Conservation (phyloP, 92 coral and sea anemone species). For the Desmophyllum pertusum region DNA sequence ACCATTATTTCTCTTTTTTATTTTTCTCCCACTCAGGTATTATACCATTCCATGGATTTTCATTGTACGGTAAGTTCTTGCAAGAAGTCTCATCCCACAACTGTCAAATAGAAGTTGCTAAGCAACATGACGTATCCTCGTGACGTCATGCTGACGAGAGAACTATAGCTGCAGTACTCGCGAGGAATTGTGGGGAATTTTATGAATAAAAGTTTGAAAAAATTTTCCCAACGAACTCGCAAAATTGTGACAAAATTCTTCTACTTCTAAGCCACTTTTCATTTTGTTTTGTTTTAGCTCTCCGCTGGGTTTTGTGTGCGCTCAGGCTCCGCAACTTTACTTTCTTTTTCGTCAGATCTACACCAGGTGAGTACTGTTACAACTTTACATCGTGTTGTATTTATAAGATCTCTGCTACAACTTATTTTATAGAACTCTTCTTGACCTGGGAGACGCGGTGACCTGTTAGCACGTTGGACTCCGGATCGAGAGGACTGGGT, state of each 20-base stretch:
- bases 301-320: constrained; percentile 92
- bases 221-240: too few species aligned
- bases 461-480: too few species aligned
- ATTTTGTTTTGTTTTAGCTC: constrained; percentile 62
- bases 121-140: not conserved
- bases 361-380: constrained; percentile 79
- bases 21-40: constrained; percentile 61
- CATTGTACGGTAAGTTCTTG: constrained; percentile 87
- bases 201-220: too few species aligned
- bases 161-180: not conserved
- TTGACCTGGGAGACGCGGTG: too few species aligned
- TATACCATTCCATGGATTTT: constrained; percentile 95
- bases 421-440: too few species aligned
- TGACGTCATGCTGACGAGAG: not conserved
- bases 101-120: not conserved
- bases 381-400: too few species aligned
- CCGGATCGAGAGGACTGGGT: too few species aligned
- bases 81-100: not conserved
- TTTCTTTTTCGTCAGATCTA: constrained; percentile 88
- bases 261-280: not conserved
- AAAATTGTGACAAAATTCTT: not conserved
- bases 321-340: constrained; percentile 86
- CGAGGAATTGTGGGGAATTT: not conserved
- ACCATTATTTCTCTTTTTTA: not conserved
- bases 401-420: too few species aligned